These are phyloP conservation scores for Nezara viridula DNA, from an alignment of 2,888 invertebrate genomes.

Conservation along the genomic window DNA sequence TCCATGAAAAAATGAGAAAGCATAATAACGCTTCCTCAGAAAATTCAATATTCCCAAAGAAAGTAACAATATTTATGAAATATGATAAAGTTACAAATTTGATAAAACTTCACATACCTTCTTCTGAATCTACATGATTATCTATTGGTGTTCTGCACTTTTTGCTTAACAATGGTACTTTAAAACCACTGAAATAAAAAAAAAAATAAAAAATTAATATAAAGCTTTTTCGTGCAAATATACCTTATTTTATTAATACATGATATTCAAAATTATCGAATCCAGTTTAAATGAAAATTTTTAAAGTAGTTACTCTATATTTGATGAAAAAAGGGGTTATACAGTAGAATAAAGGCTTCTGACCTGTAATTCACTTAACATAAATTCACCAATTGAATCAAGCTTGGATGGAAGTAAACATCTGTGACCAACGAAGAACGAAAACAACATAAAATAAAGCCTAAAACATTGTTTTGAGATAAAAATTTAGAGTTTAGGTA, in stretches of 20 bases:
- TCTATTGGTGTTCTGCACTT: slow-evolving; percentile 12
- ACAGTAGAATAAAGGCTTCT: neutral
- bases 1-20: no score
- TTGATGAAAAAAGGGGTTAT: neutral
- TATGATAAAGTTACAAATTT: neutral
- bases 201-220: neutral
- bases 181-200: slow-evolving; percentile 47
- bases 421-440: no score
- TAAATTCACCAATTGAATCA: neutral
- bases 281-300: neutral
- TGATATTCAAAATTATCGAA: neutral
- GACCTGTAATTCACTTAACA: neutral
- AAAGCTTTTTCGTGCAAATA: neutral
- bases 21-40: neutral
- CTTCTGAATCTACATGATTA: slow-evolving; percentile 20
- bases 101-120: slow-evolving; percentile 1
- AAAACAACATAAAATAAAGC: neutral
- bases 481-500: neutral
- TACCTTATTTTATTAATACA: neutral
- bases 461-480: neutral
- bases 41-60: neutral
- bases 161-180: slow-evolving; percentile 22
- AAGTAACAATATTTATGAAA: neutral
- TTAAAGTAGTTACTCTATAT: neutral
- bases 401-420: neutral